A percentile compares a stretch with the other conserved stretches of the same genome.
phyloP scores from a whole-genome alignment of 2,113 vertebrate genomes.

The Romanogobio albipinnatus region DNA sequence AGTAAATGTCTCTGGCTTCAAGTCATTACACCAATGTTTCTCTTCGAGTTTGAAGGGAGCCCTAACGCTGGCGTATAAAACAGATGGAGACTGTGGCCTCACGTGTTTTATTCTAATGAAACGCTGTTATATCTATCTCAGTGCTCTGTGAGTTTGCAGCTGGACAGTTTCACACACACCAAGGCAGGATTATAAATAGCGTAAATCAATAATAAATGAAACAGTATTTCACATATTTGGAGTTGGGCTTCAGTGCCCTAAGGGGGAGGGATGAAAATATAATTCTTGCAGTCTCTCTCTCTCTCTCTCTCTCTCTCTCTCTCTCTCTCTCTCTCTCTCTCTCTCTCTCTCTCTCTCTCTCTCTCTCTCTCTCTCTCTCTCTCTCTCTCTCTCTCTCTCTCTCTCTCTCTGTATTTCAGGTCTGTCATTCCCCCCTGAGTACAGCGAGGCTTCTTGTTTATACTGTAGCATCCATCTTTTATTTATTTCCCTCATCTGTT shows the following conservation, averaged over 20 bases:
- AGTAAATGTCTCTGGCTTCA: background rate
- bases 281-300: background rate
- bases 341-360: conserved; percentile 27
- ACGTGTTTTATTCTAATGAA: conserved; percentile 42
- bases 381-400: conserved; percentile 39
- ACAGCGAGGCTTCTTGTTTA: conserved; percentile 46
- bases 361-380: too few species aligned
- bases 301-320: background rate
- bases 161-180: conserved; percentile 22
- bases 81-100: conserved; percentile 16
- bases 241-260: conserved; percentile 60
- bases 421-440: conserved; percentile 24
- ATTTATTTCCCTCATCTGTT: conserved; percentile 51
- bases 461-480: conserved; percentile 46
- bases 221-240: conserved; percentile 72
- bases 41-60: conserved; percentile 41
- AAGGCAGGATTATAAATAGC: conserved; percentile 74
- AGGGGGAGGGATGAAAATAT: conserved; percentile 57
- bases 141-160: conserved; percentile 34
- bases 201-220: conserved; percentile 79
- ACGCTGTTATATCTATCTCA: conserved; percentile 26
- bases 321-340: background rate
- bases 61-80: conserved; percentile 42
- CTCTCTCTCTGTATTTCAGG: conserved; percentile 37
- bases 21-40: background rate